phyloP scores from a whole-genome alignment of 1,140 invertebrate genomes.

The Eupristina koningsbergeri region DNA sequence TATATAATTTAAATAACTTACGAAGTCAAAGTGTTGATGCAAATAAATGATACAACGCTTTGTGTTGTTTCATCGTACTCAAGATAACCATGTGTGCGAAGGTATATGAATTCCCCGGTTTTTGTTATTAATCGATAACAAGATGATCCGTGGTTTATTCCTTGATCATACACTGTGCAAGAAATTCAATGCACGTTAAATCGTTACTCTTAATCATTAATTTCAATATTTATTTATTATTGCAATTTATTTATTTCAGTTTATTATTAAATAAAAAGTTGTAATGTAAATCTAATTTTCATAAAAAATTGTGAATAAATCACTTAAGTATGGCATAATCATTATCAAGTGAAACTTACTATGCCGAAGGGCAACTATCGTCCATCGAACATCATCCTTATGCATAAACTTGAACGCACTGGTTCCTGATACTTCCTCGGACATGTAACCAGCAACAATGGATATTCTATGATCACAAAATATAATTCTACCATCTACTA shows the following conservation, averaged over 20 bases:
- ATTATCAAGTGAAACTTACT: slow-evolving; percentile 76
- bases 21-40: slow-evolving; percentile 86
- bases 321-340: not conserved
- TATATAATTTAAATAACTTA: slow-evolving; percentile 63
- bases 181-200: no score
- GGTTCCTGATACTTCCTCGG: slow-evolving; percentile 84
- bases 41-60: slow-evolving; percentile 85
- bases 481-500: slow-evolving; percentile 87
- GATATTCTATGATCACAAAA: slow-evolving; percentile 90
- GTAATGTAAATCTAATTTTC: no score
- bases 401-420: slow-evolving; percentile 91
- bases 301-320: no score
- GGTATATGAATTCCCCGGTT: slow-evolving; percentile 85
- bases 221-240: no score
- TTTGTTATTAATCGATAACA: slow-evolving; percentile 86
- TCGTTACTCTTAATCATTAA: no score
- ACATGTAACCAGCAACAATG: slow-evolving; percentile 87
- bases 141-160: slow-evolving; percentile 82
- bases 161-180: slow-evolving; percentile 83
- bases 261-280: no score
- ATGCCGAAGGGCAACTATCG: slow-evolving; percentile 85
- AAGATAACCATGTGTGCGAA: slow-evolving; percentile 84
- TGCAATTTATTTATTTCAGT: no score
- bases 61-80: slow-evolving; percentile 82
- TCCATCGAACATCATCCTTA: slow-evolving; percentile 87